Evolutionary conservation across 2,888 invertebrate species (phyloP).

Genomic region (Clunio marinus): DNA sequence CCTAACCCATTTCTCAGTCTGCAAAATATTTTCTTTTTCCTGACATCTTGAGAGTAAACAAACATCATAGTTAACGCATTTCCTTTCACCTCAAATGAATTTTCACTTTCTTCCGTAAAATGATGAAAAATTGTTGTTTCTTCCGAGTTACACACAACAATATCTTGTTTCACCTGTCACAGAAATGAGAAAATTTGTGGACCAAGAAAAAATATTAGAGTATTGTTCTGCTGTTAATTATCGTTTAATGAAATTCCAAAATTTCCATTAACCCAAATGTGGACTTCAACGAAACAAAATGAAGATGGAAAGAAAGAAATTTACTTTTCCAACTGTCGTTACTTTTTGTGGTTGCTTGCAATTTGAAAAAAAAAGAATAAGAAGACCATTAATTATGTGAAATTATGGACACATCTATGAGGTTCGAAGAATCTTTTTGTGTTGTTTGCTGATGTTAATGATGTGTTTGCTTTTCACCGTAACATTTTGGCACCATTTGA

Average conservation of each 20-base stretch:
- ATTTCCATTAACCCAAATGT: slow-evolving; percentile 30
- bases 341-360: slow-evolving; percentile 1
- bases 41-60: too few relatives aligned
- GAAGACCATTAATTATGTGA: neutral
- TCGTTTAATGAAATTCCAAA: slow-evolving; percentile 23
- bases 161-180: too few relatives aligned
- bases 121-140: too few relatives aligned
- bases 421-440: neutral
- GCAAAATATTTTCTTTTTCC: too few relatives aligned
- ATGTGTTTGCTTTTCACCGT: neutral
- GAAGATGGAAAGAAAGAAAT: too few relatives aligned
- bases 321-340: too few relatives aligned
- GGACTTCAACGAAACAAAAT: neutral
- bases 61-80: neutral
- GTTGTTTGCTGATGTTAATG: neutral
- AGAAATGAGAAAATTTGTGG: too few relatives aligned
- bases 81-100: neutral
- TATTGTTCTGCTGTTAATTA: slow-evolving; percentile 36
- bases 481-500: neutral
- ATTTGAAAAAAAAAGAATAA: neutral
- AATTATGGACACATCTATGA: neutral
- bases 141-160: too few relatives aligned
- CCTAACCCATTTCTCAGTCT: too few relatives aligned
- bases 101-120: neutral
- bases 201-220: too few relatives aligned